A percentile compares a stretch with the other conserved stretches of the same genome.
phyloP scores from a whole-genome alignment of 2,888 invertebrate species.

The Eupithecia abbreviata region DNA sequence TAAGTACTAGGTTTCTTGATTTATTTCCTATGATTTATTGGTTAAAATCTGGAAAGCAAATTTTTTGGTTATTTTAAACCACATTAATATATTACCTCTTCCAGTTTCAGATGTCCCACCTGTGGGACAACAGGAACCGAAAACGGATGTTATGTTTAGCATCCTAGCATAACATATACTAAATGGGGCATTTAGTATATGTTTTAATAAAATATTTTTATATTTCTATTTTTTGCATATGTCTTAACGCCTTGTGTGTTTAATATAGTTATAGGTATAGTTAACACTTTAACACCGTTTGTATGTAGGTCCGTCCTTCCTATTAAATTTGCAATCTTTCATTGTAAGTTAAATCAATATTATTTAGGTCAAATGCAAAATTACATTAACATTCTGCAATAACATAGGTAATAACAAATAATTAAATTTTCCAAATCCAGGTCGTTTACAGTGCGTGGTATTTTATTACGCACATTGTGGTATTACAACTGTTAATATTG shows the following conservation, averaged over 20 bases:
- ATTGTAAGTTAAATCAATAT: conserved; percentile 36
- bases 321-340: conserved; percentile 24
- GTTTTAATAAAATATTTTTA: no score
- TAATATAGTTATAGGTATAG: no score
- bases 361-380: conserved; percentile 41
- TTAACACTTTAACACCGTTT: background rate
- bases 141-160: no score
- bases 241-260: no score
- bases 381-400: conserved; percentile 48
- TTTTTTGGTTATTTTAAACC: no score
- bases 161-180: no score
- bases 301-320: background rate
- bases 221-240: no score
- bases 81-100: background rate
- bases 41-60: background rate
- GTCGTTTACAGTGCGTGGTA: conserved; percentile 19
- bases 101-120: background rate
- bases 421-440: conserved; percentile 56
- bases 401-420: conserved; percentile 61
- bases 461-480: conserved; percentile 2
- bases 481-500: background rate
- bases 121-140: no score
- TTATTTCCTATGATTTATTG: conserved; percentile 15
- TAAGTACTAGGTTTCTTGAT: conserved; percentile 23
- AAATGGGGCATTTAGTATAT: no score